Percentiles rank a stretch among this genome's conserved stretches.
Evolutionary conservation across 2,888 invertebrate species (phyloP).

Genomic region (Drosophila melanocephala): DNA sequence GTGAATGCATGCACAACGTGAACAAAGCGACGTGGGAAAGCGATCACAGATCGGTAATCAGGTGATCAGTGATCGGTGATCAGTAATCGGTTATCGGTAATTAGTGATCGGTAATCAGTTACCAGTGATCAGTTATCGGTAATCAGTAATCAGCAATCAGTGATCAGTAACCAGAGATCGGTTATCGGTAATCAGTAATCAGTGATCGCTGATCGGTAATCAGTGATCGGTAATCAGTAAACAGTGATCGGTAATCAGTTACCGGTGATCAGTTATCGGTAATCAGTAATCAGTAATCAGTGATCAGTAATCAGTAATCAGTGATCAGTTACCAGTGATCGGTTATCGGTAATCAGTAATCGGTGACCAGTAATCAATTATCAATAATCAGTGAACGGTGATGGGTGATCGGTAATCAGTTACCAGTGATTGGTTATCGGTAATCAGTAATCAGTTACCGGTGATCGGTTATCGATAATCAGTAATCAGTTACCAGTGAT

Average conservation of each 20-base stretch:
- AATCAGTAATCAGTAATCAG: neutral
- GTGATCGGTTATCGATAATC: neutral
- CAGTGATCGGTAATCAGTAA: neutral
- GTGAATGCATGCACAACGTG: constrained; percentile 38
- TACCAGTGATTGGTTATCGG: accelerated
- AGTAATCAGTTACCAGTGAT: accelerated
- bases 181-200: neutral
- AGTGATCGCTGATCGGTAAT: neutral
- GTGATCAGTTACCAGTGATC: accelerated
- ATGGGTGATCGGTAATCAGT: accelerated
- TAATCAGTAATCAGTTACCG: accelerated
- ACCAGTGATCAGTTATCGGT: neutral
- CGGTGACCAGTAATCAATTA: neutral
- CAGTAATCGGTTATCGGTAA: no score
- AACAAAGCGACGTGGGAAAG: constrained; percentile 47
- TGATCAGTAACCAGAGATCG: neutral
- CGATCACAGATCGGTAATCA: constrained; percentile 9
- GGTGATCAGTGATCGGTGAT: neutral
- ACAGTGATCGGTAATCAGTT: no score
- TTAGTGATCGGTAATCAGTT: neutral
- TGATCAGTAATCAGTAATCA: neutral
- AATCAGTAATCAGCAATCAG: no score
- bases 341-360: accelerated
- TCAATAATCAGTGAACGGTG: neutral
- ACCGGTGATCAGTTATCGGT: neutral